Percentiles rank a stretch among this genome's conserved stretches.
phyloP scores from a whole-genome alignment of 2,797 vertebrate species.

The Sebastes alutus region DNA sequence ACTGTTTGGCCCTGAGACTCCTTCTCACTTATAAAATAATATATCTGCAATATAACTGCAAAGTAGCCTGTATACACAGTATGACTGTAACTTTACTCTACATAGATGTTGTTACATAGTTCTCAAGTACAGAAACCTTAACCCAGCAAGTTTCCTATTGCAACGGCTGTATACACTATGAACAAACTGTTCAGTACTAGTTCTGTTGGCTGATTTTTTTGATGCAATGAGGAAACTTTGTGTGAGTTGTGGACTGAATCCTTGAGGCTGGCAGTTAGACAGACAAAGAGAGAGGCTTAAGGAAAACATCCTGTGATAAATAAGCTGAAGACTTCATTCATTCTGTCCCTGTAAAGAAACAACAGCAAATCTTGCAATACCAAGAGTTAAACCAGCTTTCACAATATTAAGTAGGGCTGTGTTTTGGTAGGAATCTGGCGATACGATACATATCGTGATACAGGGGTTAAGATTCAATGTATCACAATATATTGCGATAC shows the following conservation, averaged over 20 bases:
- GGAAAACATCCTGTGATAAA: background rate
- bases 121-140: background rate
- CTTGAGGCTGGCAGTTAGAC: background rate
- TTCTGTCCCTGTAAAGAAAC: background rate
- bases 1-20: background rate
- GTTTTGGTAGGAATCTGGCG: too few relatives aligned
- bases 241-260: too few relatives aligned
- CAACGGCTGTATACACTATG: background rate
- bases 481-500: too few relatives aligned
- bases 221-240: background rate
- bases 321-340: background rate
- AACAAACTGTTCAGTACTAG: background rate
- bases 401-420: background rate
- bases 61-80: too few relatives aligned
- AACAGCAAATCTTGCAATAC: background rate
- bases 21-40: background rate
- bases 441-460: too few relatives aligned
- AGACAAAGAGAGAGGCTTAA: background rate
- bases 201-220: background rate
- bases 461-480: too few relatives aligned
- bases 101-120: too few relatives aligned
- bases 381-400: background rate
- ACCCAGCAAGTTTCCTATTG: background rate
- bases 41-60: background rate
- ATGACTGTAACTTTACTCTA: too few relatives aligned